Percentiles rank a stretch among this genome's conserved stretches.
These are phyloP conservation scores for Lophotis ruficrista DNA, from an alignment of 2,113 vertebrate genomes.

Conservation along the genomic window DNA sequence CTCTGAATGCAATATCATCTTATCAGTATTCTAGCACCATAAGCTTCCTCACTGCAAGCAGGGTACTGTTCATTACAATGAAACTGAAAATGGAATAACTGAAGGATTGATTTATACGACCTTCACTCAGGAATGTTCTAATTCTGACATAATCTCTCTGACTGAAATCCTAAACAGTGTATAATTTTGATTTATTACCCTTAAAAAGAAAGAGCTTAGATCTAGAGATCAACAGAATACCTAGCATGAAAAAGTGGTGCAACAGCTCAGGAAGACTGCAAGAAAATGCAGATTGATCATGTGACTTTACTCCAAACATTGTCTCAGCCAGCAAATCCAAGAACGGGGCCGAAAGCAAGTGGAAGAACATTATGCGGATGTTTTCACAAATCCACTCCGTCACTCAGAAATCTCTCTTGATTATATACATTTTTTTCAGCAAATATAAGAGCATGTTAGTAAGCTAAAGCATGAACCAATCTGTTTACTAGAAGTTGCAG, in stretches of 20 bases:
- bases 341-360: not conserved
- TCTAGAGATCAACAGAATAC: constrained; percentile 36
- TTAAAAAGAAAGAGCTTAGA: constrained; percentile 13
- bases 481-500: constrained; percentile 15
- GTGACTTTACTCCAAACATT: constrained; percentile 60
- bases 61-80: constrained; percentile 56
- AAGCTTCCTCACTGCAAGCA: constrained; percentile 56
- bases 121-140: constrained; percentile 50
- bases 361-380: constrained; percentile 41
- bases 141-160: constrained; percentile 63
- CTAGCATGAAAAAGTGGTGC: constrained; percentile 3
- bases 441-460: constrained; percentile 5
- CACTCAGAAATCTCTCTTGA: not conserved
- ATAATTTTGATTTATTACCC: constrained; percentile 55
- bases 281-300: constrained; percentile 65
- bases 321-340: constrained; percentile 50
- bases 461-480: not conserved
- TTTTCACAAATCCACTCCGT: constrained; percentile 21
- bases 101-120: constrained; percentile 63
- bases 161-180: constrained; percentile 49
- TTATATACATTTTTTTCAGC: constrained; percentile 1
- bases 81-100: constrained; percentile 60
- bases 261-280: constrained; percentile 46
- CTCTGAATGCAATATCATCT: constrained; percentile 63
- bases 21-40: constrained; percentile 70